phyloP scores from a whole-genome alignment of 2,888 invertebrate genomes.

The Limnephilus marmoratus region DNA sequence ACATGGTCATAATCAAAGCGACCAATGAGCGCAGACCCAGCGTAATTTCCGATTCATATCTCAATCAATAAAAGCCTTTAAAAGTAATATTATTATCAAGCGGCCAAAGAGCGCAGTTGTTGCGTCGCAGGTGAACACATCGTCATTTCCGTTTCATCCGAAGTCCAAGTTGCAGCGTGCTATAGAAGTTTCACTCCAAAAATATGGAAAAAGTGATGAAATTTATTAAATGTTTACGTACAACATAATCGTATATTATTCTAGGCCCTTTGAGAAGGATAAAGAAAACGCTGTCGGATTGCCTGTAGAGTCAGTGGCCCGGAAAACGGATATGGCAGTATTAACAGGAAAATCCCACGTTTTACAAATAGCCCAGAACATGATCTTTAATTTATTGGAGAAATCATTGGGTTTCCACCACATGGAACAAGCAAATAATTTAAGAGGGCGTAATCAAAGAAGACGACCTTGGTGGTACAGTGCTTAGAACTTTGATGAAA shows the following conservation, averaged over 20 bases:
- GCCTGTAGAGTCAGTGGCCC: slow-evolving; percentile 9
- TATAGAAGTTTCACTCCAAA: too few species aligned
- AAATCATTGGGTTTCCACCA: not conserved
- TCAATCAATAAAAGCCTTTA: too few species aligned
- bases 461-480: not conserved
- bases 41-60: too few species aligned
- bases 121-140: too few species aligned
- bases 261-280: slow-evolving; percentile 24
- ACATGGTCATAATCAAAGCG: too few species aligned
- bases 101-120: too few species aligned
- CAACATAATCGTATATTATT: not conserved
- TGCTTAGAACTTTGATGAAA: not conserved
- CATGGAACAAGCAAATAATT: slow-evolving; percentile 7
- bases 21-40: too few species aligned
- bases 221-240: slow-evolving; percentile 10
- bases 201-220: too few species aligned
- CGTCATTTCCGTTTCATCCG: too few species aligned
- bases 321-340: slow-evolving; percentile 32
- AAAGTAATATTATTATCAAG: too few species aligned
- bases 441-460: not conserved
- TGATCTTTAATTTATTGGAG: slow-evolving; percentile 23
- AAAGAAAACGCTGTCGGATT: slow-evolving; percentile 27
- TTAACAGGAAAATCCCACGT: slow-evolving; percentile 30
- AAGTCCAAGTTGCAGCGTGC: too few species aligned
- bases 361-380: not conserved